phyloP scores from a whole-genome alignment of 2,797 vertebrate species.

The Pseudochaenichthys georgianus region DNA sequence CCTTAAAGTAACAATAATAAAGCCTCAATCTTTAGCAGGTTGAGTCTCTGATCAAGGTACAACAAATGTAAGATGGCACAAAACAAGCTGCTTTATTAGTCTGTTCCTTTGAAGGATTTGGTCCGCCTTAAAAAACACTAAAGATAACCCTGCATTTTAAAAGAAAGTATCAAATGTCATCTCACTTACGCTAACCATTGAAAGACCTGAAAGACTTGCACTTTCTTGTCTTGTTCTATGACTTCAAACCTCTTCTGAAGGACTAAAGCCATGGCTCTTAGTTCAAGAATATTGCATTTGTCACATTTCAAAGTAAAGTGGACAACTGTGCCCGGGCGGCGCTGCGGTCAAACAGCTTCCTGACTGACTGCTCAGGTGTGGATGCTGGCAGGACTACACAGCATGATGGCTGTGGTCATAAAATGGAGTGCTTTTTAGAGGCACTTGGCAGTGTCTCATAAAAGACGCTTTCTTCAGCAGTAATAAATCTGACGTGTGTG shows the following conservation, averaged over 20 bases:
- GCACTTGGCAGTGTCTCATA: slow-evolving; percentile 36
- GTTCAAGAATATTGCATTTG: not conserved
- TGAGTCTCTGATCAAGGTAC: not conserved
- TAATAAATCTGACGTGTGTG: slow-evolving; percentile 42
- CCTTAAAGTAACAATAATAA: not conserved
- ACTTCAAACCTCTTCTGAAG: not conserved
- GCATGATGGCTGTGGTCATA: slow-evolving; percentile 34
- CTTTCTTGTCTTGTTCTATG: no score
- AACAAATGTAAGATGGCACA: not conserved
- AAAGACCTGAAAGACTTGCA: not conserved
- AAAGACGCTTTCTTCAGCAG: slow-evolving; percentile 52
- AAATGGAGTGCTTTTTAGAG: slow-evolving; percentile 33
- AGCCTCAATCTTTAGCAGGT: not conserved
- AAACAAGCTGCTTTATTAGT: not conserved
- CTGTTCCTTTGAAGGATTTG: not conserved
- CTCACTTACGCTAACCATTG: not conserved
- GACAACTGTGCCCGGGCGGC: not conserved
- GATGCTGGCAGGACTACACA: slow-evolving; percentile 23
- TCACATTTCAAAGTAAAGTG: not conserved
- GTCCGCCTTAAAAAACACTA: not conserved
- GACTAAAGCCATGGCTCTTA: not conserved
- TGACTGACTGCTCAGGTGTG: slow-evolving; percentile 32
- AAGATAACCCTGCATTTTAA: not conserved
- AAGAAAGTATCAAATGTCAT: not conserved
- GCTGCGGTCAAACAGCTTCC: slow-evolving; percentile 7